phyloP scores from a whole-genome alignment of 1,140 invertebrate genomes.

The Plodia interpunctella region DNA sequence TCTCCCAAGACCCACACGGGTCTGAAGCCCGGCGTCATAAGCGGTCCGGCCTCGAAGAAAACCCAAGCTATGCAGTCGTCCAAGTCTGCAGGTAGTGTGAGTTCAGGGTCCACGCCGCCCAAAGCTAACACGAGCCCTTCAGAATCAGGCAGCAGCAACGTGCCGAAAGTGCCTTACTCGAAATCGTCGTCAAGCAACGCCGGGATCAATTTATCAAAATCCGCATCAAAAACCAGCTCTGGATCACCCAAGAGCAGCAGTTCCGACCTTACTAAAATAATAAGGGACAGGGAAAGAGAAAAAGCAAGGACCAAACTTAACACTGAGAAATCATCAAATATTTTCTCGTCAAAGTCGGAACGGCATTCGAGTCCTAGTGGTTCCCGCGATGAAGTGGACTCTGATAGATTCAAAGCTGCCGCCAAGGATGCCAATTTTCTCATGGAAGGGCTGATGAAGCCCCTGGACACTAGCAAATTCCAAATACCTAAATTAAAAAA shows the following conservation, averaged over 20 bases:
- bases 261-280: slow-evolving; percentile 67
- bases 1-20: slow-evolving; percentile 89
- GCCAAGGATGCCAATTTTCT: slow-evolving; percentile 78
- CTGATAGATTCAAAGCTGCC: slow-evolving; percentile 76
- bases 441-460: slow-evolving; percentile 86
- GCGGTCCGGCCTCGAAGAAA: slow-evolving; percentile 88
- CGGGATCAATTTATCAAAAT: slow-evolving; percentile 74
- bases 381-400: slow-evolving; percentile 80
- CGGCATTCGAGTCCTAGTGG: slow-evolving; percentile 81
- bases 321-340: slow-evolving; percentile 77
- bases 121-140: slow-evolving; percentile 64
- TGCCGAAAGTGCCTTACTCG: slow-evolving; percentile 77
- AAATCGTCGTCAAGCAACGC: slow-evolving; percentile 79
- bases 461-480: slow-evolving; percentile 87
- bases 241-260: slow-evolving; percentile 73
- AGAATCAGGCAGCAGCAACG: slow-evolving; percentile 45
- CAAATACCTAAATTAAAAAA: slow-evolving; percentile 88
- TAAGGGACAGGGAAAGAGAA: slow-evolving; percentile 65
- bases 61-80: slow-evolving; percentile 78
- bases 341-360: slow-evolving; percentile 81
- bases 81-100: slow-evolving; percentile 61
- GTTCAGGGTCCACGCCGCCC: slow-evolving; percentile 55
- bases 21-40: slow-evolving; percentile 89
- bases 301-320: slow-evolving; percentile 70
- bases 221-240: slow-evolving; percentile 69